phyloP scores from a whole-genome alignment of 1,140 invertebrate species.

The Trichomalopsis sarcophagae region DNA sequence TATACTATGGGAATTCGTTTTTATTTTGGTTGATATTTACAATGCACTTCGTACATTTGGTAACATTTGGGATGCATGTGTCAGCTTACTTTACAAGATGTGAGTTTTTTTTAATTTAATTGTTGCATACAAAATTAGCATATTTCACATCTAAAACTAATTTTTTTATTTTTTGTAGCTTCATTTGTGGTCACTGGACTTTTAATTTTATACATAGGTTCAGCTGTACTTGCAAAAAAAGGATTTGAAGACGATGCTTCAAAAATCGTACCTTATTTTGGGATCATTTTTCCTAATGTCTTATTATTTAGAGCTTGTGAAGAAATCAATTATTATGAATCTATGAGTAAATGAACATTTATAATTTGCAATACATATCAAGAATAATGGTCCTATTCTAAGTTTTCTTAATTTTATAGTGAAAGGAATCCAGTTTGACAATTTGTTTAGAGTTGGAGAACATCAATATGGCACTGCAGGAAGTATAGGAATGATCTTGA shows the following conservation, averaged over 20 bases:
- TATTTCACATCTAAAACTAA: neutral
- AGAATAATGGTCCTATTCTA: neutral
- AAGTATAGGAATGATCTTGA: conserved; percentile 70
- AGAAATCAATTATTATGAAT: conserved; percentile 59
- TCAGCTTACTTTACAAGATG: conserved; percentile 21
- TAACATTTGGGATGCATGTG: conserved; percentile 16
- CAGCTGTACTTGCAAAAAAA: neutral
- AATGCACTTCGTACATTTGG: neutral
- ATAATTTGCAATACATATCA: conserved; percentile 4
- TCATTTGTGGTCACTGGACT: neutral
- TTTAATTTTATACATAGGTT: neutral
- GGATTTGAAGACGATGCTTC: conserved; percentile 43
- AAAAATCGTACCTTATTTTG: conserved; percentile 51
- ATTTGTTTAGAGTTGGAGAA: conserved; percentile 71
- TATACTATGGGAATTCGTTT: conserved; percentile 13
- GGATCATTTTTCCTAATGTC: conserved; percentile 61
- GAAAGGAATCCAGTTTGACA: conserved; percentile 78
- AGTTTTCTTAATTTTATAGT: conserved; percentile 59
- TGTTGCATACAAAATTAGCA: too few species aligned
- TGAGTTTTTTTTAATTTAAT: neutral
- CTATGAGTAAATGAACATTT: conserved; percentile 52
- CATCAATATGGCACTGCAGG: conserved; percentile 74
- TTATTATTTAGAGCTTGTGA: conserved; percentile 55
- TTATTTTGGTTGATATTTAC: neutral
- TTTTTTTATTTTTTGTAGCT: neutral